phyloP scores from a whole-genome alignment of 1,140 invertebrate genomes.

The Pararge aegeria region DNA sequence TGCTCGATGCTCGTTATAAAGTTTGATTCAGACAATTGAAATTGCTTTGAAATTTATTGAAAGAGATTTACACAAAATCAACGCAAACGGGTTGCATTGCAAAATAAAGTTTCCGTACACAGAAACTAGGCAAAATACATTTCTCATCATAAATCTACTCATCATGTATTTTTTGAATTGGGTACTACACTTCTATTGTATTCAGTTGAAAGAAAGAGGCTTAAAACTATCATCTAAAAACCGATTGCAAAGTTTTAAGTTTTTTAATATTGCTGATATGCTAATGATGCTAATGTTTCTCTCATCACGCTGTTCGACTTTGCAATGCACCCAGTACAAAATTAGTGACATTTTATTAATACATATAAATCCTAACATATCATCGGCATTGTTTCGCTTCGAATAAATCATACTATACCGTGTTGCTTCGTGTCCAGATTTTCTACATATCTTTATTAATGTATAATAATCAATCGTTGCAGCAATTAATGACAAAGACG shows the following conservation, averaged over 20 bases:
- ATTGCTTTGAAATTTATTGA: neutral
- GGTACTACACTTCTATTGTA: no score
- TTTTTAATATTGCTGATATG: no score
- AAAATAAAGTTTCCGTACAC: neutral
- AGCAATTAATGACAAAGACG: neutral
- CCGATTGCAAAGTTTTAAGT: no score
- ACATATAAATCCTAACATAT: conserved; percentile 61
- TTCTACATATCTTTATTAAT: conserved; percentile 41
- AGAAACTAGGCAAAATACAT: no score
- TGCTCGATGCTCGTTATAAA: no score
- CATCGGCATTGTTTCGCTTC: conserved; percentile 71
- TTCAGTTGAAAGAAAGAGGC: no score
- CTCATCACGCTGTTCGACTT: neutral
- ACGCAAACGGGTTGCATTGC: conserved; percentile 1
- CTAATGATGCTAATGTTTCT: no score
- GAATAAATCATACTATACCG: conserved; percentile 42
- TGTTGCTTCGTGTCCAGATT: conserved; percentile 50
- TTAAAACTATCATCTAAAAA: no score
- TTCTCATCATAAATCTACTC: conserved; percentile 4
- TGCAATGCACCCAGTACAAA: conserved; percentile 1
- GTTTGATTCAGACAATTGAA: no score
- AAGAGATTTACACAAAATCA: conserved; percentile 3
- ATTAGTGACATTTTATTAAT: conserved; percentile 31
- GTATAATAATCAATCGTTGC: neutral
- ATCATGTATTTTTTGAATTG: no score